Conservation (phyloP, 2,888 invertebrate genomes). For the Chymomyza fuscimana region DNA sequence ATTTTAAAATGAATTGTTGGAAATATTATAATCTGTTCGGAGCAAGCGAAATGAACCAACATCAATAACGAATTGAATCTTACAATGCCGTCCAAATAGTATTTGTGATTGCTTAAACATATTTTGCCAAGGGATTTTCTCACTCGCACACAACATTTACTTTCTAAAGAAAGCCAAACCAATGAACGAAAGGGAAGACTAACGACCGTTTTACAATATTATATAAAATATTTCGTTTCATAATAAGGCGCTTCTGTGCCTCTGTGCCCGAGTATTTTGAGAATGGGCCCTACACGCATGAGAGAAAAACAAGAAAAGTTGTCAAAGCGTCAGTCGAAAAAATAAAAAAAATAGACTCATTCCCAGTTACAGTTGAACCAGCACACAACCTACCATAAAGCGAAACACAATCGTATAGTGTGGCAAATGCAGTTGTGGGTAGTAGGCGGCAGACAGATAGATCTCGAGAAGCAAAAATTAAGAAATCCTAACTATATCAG, state of each 20-base stretch:
- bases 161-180: conserved; percentile 45
- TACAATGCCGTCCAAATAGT: too few relatives aligned
- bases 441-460: conserved; percentile 25
- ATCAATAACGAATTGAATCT: conserved; percentile 1
- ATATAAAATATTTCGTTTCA: too few relatives aligned
- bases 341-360: neutral
- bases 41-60: conserved; percentile 42
- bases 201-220: too few relatives aligned
- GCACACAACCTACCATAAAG: conserved; percentile 40
- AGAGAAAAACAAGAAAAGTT: conserved; percentile 32
- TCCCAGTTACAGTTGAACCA: conserved; percentile 26
- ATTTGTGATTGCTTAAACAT: neutral
- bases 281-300: conserved; percentile 23
- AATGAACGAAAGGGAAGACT: neutral
- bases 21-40: too few relatives aligned
- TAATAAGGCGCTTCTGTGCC: neutral
- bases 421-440: conserved; percentile 62
- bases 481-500: conserved; percentile 36
- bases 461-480: neutral
- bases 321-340: neutral
- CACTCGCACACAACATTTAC: conserved; percentile 23
- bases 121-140: neutral
- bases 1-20: too few relatives aligned
- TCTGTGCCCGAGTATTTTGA: neutral
- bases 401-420: neutral